Evolutionary conservation across 2,888 invertebrate genomes (phyloP).

Genomic region (Drosophila maculinotata): DNA sequence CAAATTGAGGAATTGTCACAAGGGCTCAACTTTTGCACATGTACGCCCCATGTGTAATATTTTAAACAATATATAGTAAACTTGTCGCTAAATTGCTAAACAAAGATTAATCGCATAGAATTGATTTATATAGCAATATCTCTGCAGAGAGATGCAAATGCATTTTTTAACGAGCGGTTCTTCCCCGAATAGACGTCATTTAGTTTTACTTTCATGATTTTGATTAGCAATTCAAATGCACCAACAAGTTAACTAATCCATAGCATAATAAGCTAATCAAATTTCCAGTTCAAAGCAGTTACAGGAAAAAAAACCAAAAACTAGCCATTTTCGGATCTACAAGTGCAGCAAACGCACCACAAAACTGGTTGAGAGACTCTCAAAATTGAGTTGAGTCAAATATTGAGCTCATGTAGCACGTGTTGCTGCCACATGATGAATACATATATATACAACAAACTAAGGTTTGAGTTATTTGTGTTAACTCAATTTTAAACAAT

Average conservation of each 20-base stretch:
- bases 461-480: not conserved
- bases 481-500: not conserved
- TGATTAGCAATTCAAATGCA: not conserved
- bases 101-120: slow-evolving; percentile 1
- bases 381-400: not conserved
- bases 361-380: not conserved
- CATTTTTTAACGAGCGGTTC: not conserved
- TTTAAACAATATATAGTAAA: slow-evolving; percentile 4
- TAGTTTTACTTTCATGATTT: not conserved
- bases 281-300: slow-evolving; percentile 49
- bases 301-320: slow-evolving; percentile 18
- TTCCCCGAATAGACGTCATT: not conserved
- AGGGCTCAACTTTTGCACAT: slow-evolving; percentile 22
- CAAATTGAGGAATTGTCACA: slow-evolving; percentile 15
- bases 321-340: not conserved
- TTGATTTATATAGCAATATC: slow-evolving; percentile 9
- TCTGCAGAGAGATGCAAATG: not conserved
- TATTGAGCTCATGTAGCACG: not conserved
- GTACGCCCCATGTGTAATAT: slow-evolving; percentile 7
- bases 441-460: not conserved
- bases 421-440: not conserved
- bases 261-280: slow-evolving; percentile 22
- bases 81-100: slow-evolving; percentile 4
- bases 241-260: slow-evolving; percentile 30
- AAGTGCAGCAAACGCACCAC: not conserved